Evolutionary conservation across 2,113 vertebrate species (phyloP).

Genomic region (Megaleporinus macrocephalus): DNA sequence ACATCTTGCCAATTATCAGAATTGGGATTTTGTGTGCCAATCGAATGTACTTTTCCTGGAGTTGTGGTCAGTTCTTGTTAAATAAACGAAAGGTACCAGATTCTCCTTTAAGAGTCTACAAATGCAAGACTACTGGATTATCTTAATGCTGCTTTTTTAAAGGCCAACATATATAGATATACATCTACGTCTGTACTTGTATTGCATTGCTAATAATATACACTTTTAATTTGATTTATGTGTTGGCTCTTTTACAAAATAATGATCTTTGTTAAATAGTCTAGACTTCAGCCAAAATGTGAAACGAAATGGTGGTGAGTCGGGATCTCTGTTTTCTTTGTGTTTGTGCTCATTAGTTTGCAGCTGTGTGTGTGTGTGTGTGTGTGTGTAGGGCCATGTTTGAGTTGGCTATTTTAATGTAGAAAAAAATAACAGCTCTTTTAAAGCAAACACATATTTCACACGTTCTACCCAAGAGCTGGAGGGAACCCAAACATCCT

Average conservation of each 20-base stretch:
- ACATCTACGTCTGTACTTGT: no score
- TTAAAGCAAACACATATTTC: slow-evolving; percentile 76
- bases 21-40: no score
- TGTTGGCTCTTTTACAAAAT: not conserved
- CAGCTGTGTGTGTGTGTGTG: not conserved
- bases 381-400: slow-evolving; percentile 57
- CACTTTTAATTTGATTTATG: not conserved
- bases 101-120: no score
- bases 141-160: no score
- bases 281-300: slow-evolving; percentile 16
- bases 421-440: slow-evolving; percentile 65
- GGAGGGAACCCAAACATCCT: slow-evolving; percentile 56
- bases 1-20: no score
- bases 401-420: slow-evolving; percentile 52
- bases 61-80: no score
- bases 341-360: slow-evolving; percentile 31
- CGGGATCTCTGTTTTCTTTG: not conserved
- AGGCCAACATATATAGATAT: no score
- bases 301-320: not conserved
- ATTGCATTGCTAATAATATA: not conserved
- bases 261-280: slow-evolving; percentile 66
- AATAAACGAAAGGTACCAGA: no score
- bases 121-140: no score
- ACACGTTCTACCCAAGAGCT: slow-evolving; percentile 70
- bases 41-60: no score